These are phyloP conservation scores for Orthosia gracilis DNA, from an alignment of 2,888 invertebrate species.

Conservation along the genomic window DNA sequence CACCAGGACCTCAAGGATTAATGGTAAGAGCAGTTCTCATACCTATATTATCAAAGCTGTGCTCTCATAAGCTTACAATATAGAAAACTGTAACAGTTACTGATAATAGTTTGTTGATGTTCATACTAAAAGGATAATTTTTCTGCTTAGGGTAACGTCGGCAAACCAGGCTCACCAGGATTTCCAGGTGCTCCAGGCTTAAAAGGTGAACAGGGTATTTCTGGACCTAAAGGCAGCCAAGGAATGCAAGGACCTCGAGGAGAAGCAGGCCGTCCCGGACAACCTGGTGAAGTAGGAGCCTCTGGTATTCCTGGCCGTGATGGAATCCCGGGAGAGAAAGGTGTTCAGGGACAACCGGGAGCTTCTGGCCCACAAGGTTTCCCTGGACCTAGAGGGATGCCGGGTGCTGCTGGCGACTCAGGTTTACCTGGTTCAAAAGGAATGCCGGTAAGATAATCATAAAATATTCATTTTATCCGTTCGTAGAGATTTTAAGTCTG, in stretches of 20 bases:
- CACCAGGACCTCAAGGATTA: slow-evolving; percentile 94
- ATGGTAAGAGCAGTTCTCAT: slow-evolving; percentile 88
- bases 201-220: slow-evolving; percentile 95
- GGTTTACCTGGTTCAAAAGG: slow-evolving; percentile 95
- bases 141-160: slow-evolving; percentile 92
- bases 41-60: background rate
- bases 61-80: background rate
- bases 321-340: slow-evolving; percentile 95
- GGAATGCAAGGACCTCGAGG: slow-evolving; percentile 96
- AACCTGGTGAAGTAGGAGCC: slow-evolving; percentile 94
- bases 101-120: background rate
- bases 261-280: slow-evolving; percentile 95
- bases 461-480: background rate
- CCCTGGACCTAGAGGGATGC: slow-evolving; percentile 95
- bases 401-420: slow-evolving; percentile 94
- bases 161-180: slow-evolving; percentile 96
- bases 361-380: slow-evolving; percentile 95
- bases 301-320: slow-evolving; percentile 95
- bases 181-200: slow-evolving; percentile 95
- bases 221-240: slow-evolving; percentile 95
- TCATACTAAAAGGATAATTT: background rate
- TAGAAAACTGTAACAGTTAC: background rate
- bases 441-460: slow-evolving; percentile 90
- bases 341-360: slow-evolving; percentile 94
- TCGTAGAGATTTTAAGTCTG: too few species aligned